A percentile compares a stretch with the other conserved stretches of the same genome.
Conservation (phyloP, 2,113 vertebrate genomes). For the Vanacampus margaritifer region DNA sequence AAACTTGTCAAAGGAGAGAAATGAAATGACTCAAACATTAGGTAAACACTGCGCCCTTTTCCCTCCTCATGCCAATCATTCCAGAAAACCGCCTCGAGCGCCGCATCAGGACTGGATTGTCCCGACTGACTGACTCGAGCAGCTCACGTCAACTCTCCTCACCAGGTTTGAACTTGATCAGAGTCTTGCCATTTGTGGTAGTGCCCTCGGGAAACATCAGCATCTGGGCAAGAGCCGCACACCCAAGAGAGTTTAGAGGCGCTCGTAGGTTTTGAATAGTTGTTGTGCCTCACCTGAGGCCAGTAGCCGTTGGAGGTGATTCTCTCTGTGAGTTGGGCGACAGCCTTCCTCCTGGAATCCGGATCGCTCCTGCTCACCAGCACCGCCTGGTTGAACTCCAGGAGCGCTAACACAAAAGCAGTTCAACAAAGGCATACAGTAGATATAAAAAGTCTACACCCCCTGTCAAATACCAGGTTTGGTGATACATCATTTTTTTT, state of each 20-base stretch:
- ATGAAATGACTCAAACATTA: neutral
- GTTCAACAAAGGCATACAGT: too few species aligned
- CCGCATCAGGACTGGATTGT: neutral
- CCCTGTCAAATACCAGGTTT: too few species aligned
- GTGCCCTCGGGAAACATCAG: conserved; percentile 89
- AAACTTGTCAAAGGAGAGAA: neutral
- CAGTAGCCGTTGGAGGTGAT: conserved; percentile 80
- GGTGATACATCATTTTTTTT: too few species aligned
- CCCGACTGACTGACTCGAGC: neutral
- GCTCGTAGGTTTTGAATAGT: neutral
- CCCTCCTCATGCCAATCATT: conserved; percentile 21
- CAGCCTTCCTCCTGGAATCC: conserved; percentile 79
- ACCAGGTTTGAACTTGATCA: conserved; percentile 89
- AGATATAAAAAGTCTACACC: too few species aligned
- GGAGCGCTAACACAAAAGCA: conserved; percentile 67
- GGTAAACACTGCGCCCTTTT: conserved; percentile 10
- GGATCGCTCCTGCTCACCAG: conserved; percentile 83
- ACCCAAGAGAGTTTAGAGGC: neutral
- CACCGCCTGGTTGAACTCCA: conserved; percentile 86
- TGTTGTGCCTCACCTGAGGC: conserved; percentile 77
- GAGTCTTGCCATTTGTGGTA: conserved; percentile 80
- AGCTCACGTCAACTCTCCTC: conserved; percentile 18
- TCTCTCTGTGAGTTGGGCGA: conserved; percentile 77
- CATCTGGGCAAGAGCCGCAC: conserved; percentile 64
- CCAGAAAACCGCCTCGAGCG: neutral